Base-by-base conservation (phyloP, 2,888 invertebrate species). In the Parascotia fuliginaria region DNA sequence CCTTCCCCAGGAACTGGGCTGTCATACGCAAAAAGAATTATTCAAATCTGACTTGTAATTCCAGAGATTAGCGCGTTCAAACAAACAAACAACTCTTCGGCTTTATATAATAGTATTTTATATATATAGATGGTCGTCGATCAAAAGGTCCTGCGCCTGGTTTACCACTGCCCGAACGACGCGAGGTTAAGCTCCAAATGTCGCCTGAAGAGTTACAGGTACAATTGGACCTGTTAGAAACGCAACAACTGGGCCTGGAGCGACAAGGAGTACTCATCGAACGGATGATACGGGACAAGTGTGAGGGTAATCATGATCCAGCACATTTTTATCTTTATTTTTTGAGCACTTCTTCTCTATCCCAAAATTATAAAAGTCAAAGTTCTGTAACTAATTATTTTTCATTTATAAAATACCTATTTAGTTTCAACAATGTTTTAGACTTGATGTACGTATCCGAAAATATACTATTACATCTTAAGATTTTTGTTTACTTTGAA, bases 181-280 rank as follows among this genome's bases (percentile, higher is more conserved):
- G 92, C 6, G 88, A 83, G 51, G 89, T 91, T 44, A 91, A 93
- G 55, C 90, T 93, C 53, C 92, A 92, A 79, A 83, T 95, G 73
- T 93, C 95, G 0, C 84, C 94, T 2, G 93, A 92, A 50, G 94
- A 95, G 73, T 91, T 95, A 43, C 94, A 94, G 36, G 92, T 94
- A 28, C 96, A 98, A 77, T 89, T 98, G 59, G 95, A 96, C 61
- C 94, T 95, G 48, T 74, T 98, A 61, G 98, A 98, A 83, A 94
- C 96, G 39, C 97, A 98, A 78, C 96, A 97, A 76, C 96, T 96
- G 62, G 97, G 97, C 12, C 92, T 98, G 41, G 98, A 98, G 83
- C 94, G 96, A 51, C 97, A 98, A 81, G 98, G 98, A 33, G 96
- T 98, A n/a, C 94, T 95, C 63, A 93, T 98, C 65, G 98, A 98